These are phyloP conservation scores for Crotophaga sulcirostris DNA, from an alignment of 2,113 vertebrate species.

Conservation along the genomic window DNA sequence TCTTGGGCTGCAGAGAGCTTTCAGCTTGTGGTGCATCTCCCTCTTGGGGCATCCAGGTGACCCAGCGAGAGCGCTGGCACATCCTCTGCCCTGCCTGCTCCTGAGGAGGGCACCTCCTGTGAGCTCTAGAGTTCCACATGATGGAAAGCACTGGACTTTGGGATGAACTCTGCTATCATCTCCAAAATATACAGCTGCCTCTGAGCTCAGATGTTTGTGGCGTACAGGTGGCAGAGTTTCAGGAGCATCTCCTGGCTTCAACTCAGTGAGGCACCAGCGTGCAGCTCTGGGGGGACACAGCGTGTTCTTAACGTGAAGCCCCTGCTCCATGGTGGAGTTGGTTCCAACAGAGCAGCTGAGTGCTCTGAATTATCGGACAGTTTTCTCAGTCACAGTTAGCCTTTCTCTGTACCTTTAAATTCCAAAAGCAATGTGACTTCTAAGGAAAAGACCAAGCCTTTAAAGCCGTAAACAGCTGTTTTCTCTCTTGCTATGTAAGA, in stretches of 20 bases:
- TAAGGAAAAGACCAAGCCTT: background rate
- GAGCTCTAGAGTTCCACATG: rapidly evolving
- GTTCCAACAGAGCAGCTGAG: background rate
- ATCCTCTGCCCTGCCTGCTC: background rate
- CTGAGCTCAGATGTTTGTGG: background rate
- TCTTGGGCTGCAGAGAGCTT: background rate
- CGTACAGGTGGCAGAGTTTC: background rate
- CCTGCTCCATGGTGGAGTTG: rapidly evolving
- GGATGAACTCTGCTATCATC: rapidly evolving
- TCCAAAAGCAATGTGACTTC: background rate
- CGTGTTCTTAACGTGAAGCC: background rate
- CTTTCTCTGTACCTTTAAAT: conserved; percentile 31
- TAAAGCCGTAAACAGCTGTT: conserved; percentile 61
- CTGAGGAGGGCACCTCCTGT: background rate
- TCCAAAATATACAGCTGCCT: background rate
- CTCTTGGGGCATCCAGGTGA: background rate
- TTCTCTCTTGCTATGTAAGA: conserved; percentile 19
- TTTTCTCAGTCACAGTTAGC: background rate
- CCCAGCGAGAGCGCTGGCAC: background rate
- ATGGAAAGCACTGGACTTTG: background rate
- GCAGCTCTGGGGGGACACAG: background rate
- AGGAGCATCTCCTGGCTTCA: background rate
- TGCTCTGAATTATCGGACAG: rapidly evolving
- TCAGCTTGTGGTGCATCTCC: rapidly evolving
- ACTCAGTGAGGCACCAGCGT: background rate